These are phyloP conservation scores for Ceraclea dissimilis DNA, from an alignment of 2,888 invertebrate genomes.

Conservation along the genomic window DNA sequence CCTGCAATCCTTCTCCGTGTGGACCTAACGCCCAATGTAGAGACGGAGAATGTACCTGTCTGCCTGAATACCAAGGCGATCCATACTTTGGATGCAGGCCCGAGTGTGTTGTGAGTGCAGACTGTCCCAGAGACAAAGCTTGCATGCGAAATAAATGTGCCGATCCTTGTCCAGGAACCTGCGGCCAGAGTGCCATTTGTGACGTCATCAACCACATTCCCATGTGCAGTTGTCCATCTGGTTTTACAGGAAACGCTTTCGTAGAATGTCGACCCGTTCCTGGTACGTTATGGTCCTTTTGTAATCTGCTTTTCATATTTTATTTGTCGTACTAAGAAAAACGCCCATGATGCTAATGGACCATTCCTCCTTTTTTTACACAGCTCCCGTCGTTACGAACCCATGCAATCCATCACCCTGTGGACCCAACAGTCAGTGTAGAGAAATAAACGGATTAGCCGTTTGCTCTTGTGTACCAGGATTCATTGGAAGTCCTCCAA, in stretches of 20 bases:
- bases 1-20: constrained; percentile 70
- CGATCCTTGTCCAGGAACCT: constrained; percentile 66
- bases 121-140: constrained; percentile 59
- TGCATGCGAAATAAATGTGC: constrained; percentile 67
- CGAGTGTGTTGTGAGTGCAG: constrained; percentile 69
- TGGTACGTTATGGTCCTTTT: constrained; percentile 15
- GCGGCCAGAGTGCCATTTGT: constrained; percentile 54
- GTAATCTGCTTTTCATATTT: not conserved
- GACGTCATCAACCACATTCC: constrained; percentile 60
- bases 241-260: constrained; percentile 63
- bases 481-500: constrained; percentile 62
- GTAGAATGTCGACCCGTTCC: constrained; percentile 46
- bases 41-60: constrained; percentile 61
- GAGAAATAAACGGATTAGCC: constrained; percentile 56
- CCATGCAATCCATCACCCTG: constrained; percentile 55
- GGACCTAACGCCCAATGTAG: constrained; percentile 57
- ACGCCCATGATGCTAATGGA: no score
- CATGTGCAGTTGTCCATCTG: constrained; percentile 57
- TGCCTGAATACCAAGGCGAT: constrained; percentile 64
- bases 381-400: constrained; percentile 33
- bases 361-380: no score
- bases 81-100: constrained; percentile 68
- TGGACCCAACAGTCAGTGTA: constrained; percentile 68
- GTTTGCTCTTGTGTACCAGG: constrained; percentile 65
- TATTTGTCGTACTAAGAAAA: no score